Base-by-base conservation (phyloP, 2,113 vertebrate genomes). In the Panurus biarmicus region DNA sequence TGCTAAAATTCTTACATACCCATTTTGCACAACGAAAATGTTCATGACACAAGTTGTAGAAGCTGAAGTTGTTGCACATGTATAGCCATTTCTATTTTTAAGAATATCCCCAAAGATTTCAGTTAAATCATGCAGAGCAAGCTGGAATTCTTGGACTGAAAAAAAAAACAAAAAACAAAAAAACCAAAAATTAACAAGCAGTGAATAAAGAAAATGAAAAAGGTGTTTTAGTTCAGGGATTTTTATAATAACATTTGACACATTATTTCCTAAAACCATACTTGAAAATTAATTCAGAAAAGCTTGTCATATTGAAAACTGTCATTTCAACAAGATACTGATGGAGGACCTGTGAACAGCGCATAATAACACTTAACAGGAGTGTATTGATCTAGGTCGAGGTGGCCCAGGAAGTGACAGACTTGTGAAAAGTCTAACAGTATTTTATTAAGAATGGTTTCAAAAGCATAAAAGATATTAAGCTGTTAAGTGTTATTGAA, bases 261-360 rank as follows among this genome's bases (percentile, higher is more conserved):
- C 12, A 5, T 90, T 82, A 48, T 89, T 93, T 85, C 53, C 92
- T 90, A 79, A 91, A 92, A 75, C 64, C 42, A 28, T 92, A 58
- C 77, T 94, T 79, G 74, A 92, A 95, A 94, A 95, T 90, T 78
- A 92, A 91, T 94, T 92, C 84, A 76, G 78, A 89, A 72, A 85
- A 66, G 38, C 33, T 35, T 79, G 38, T 66, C 84, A 69, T 35
- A 45, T 75, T 90, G 80, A 79, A 90, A 93, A 94, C 54, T 91
- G 73, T 54, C 54, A 23, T 93, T 96, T 96, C 89, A 92, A 81
- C 77, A 50, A 87, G 57, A 17, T 92, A 31, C 47, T 92, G 84
- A 87, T 89, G 67, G 51, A 94, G 33, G 66, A 70, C 47, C 58
- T 82, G 93, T 36, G 70, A 94, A 87, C 70, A 93, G 58, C 7